Percentiles rank a stretch among this genome's conserved stretches.
Conservation (phyloP, 2,888 invertebrate genomes). For the Selenia dentaria region DNA sequence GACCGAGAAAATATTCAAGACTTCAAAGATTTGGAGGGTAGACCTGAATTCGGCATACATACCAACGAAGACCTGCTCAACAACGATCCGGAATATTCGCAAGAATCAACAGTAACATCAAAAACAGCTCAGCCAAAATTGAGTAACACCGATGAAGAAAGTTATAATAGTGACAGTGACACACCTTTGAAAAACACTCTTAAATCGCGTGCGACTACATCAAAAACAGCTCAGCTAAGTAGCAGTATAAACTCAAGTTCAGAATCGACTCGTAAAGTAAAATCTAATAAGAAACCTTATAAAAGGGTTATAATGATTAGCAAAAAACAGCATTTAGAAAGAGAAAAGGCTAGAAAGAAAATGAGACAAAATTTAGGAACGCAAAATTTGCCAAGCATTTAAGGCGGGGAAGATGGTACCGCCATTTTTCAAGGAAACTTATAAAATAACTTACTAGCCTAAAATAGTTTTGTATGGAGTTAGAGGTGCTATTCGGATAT, state of each 20-base stretch:
- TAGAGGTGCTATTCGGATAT: too few relatives aligned
- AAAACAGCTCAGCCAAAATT: not conserved
- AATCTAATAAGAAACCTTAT: not conserved
- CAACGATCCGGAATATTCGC: not conserved
- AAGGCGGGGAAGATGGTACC: not conserved
- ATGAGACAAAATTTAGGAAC: slow-evolving; percentile 1
- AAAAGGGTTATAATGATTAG: slow-evolving; percentile 12
- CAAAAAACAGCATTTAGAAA: slow-evolving; percentile 4
- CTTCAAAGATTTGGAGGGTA: slow-evolving; percentile 57
- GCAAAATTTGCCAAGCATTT: not conserved
- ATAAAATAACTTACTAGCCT: too few relatives aligned
- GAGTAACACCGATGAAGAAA: not conserved
- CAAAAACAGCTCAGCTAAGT: not conserved
- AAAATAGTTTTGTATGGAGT: too few relatives aligned
- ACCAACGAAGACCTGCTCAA: not conserved
- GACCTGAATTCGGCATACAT: slow-evolving; percentile 60
- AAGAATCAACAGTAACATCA: not conserved
- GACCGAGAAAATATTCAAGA: slow-evolving; percentile 58
- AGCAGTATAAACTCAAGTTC: not conserved
- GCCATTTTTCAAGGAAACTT: too few relatives aligned
- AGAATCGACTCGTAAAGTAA: not conserved
- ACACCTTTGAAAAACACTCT: not conserved
- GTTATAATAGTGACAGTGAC: not conserved
- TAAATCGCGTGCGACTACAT: not conserved
- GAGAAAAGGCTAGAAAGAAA: slow-evolving; percentile 3